Evolutionary conservation across 30 jellyfish, hydroid and myxozoan genomes (phyloP).

Genomic region (Cassiopea xamachana): DNA sequence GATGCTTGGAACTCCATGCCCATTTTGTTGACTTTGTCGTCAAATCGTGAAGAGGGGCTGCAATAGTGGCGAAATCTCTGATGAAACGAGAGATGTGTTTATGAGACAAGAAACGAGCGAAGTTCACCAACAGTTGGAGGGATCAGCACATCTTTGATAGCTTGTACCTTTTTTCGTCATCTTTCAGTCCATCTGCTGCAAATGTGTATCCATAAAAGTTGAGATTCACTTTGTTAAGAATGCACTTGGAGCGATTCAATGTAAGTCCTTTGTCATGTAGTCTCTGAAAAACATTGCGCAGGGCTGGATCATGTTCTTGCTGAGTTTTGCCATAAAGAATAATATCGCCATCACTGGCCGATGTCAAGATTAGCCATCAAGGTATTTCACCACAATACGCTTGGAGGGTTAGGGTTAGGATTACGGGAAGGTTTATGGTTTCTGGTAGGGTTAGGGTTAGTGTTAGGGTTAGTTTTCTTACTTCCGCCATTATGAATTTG

Average conservation of each 20-base stretch:
- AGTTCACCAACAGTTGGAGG: slow-evolving; percentile 39
- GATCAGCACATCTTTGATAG: slow-evolving; percentile 11
- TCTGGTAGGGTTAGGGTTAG: no score
- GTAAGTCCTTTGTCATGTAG: not conserved
- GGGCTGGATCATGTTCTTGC: slow-evolving; percentile 11
- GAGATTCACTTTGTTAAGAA: slow-evolving; percentile 19
- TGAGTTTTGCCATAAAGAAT: slow-evolving; percentile 16
- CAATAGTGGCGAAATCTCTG: slow-evolving; percentile 52
- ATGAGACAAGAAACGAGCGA: slow-evolving; percentile 41
- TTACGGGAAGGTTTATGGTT: no score
- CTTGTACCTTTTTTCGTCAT: slow-evolving; percentile 42
- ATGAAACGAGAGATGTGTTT: slow-evolving; percentile 48
- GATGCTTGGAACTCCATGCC: slow-evolving; percentile 33
- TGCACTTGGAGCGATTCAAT: slow-evolving; percentile 18
- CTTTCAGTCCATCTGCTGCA: slow-evolving; percentile 21
- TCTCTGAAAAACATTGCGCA: slow-evolving; percentile 2
- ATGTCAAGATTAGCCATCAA: no score
- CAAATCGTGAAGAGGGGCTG: slow-evolving; percentile 41
- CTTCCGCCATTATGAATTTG: no score
- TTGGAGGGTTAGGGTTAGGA: no score
- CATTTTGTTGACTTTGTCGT: slow-evolving; percentile 11
- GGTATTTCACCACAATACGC: no score
- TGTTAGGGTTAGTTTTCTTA: no score
- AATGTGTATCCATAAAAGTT: slow-evolving; percentile 14
- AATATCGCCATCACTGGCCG: slow-evolving; percentile 9